Percentiles rank a stretch among this genome's conserved stretches.
Conservation (phyloP, 2,113 vertebrate genomes). For the Natator depressus region DNA sequence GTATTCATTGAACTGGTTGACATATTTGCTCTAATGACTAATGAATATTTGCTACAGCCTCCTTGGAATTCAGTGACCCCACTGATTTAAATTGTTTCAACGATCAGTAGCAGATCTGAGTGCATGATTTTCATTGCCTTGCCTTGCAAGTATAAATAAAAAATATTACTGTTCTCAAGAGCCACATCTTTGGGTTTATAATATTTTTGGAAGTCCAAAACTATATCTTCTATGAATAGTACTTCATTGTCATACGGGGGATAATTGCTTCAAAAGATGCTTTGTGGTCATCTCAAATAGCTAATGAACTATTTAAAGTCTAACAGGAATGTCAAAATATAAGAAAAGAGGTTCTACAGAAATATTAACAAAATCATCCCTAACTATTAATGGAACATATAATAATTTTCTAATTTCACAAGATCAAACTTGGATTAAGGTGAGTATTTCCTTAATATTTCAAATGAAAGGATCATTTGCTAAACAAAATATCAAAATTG, state of each 20-base stretch:
- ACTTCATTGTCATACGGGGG: not conserved
- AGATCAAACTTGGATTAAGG: not conserved
- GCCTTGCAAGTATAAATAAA: not conserved
- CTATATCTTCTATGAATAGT: not conserved
- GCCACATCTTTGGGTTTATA: not conserved
- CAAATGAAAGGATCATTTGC: not conserved
- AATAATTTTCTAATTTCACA: not conserved
- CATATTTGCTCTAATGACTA: not conserved
- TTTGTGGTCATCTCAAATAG: not conserved
- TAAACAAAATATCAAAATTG: not conserved
- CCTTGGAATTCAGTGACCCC: not conserved
- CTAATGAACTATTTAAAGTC: not conserved
- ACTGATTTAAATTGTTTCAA: not conserved
- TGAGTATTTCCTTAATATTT: not conserved
- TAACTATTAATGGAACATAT: not conserved
- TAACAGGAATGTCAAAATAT: not conserved
- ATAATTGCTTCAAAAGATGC: not conserved
- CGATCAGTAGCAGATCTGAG: not conserved
- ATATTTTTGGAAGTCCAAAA: not conserved
- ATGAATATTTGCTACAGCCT: not conserved
- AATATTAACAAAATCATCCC: not conserved
- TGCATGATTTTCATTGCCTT: not conserved
- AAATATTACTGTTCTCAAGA: not conserved
- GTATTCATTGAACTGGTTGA: not conserved
- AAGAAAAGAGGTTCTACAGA: not conserved